Conservation (phyloP, 1,140 invertebrate genomes). For the Battus philenor region DNA sequence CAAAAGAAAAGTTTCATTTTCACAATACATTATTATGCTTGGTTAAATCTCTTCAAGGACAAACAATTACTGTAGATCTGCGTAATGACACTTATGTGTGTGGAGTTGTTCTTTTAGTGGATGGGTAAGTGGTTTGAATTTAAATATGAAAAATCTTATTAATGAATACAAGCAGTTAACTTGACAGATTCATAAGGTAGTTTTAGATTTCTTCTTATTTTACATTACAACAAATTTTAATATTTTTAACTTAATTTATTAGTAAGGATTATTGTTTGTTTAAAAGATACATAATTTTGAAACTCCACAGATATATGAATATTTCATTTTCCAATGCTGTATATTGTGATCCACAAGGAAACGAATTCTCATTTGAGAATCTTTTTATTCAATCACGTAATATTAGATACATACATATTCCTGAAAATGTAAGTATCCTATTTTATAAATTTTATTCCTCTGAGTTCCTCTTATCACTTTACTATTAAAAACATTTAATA, state of each 20-base stretch:
- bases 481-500: no score
- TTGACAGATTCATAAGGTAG: no score
- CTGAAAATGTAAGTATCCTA: slow-evolving; percentile 79
- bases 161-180: no score
- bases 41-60: slow-evolving; percentile 79
- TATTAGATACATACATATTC: slow-evolving; percentile 82
- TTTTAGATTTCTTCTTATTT: no score
- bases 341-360: slow-evolving; percentile 76
- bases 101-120: slow-evolving; percentile 76
- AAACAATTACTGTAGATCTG: slow-evolving; percentile 80
- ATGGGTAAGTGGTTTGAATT: no score
- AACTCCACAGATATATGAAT: slow-evolving; percentile 80
- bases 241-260: no score
- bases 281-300: no score
- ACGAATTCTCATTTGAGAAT: slow-evolving; percentile 64
- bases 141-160: no score
- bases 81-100: slow-evolving; percentile 79
- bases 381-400: slow-evolving; percentile 81
- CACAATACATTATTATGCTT: slow-evolving; percentile 78
- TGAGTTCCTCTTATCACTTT: no score
- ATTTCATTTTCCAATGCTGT: slow-evolving; percentile 78
- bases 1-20: slow-evolving; percentile 73
- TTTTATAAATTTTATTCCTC: no score
- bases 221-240: no score
- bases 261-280: no score